A percentile compares a stretch with the other conserved stretches of the same genome.
Conservation (phyloP, 2,797 vertebrate species). For the Syngnathus rostellatus region DNA sequence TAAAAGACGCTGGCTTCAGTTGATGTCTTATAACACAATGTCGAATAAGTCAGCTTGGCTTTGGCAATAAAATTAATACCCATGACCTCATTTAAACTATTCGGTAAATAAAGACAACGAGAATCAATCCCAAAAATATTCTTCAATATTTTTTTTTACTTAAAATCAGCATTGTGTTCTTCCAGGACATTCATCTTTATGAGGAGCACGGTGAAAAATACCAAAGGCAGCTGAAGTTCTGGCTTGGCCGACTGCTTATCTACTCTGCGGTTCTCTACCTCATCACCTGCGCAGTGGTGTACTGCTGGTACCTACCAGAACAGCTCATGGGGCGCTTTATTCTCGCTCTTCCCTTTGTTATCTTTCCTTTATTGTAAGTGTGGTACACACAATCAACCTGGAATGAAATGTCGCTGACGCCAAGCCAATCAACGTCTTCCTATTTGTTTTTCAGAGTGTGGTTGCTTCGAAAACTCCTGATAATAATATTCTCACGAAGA, state of each 20-base stretch:
- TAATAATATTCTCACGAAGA: conserved; percentile 83
- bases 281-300: conserved; percentile 79
- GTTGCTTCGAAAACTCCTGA: conserved; percentile 84
- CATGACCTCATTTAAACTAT: no score
- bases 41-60: neutral
- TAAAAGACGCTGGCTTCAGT: neutral
- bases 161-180: neutral
- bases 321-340: conserved; percentile 79
- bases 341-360: conserved; percentile 81
- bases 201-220: conserved; percentile 92
- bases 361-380: conserved; percentile 96
- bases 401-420: conserved; percentile 16
- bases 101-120: no score
- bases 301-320: conserved; percentile 91
- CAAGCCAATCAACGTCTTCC: neutral
- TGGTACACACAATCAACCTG: neutral
- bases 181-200: conserved; percentile 82
- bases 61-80: neutral
- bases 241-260: conserved; percentile 84
- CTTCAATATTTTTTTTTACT: neutral
- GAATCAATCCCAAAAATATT: neutral
- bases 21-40: neutral
- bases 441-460: conserved; percentile 73
- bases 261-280: conserved; percentile 86
- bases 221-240: conserved; percentile 86